Evolutionary conservation across 2,113 vertebrate genomes (phyloP), one percentile per base, ranked within the genome.

Genomic region (Neolamprologus longior): DNA sequence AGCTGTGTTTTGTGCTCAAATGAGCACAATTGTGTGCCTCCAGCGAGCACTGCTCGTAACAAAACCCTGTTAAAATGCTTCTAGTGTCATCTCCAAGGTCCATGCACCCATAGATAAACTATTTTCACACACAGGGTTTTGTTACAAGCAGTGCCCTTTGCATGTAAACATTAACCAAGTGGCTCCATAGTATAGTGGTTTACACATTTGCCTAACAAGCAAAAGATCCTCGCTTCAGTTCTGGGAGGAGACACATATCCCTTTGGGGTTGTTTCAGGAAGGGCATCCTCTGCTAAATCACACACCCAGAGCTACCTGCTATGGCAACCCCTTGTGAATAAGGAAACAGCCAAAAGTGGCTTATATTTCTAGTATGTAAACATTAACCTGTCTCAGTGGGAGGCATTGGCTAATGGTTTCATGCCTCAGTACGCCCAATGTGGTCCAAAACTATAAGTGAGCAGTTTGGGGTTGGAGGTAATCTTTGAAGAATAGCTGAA

Each of bases 341-440:
- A 73, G 68, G 13, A 73, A 73, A 26, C 37, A 73, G 21, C 4
- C 68, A 47, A 73, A 73, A 73, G 13, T 47, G 40, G 40, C 21
- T 47, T 73, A 73, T 28, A 76, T 76, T 76, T 76, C 40, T 1
- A 76, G 85, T 52, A 85, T 88, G 80, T 91, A 83, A 90, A 90
- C 89, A 91, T 90, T 85, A 91, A 89, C 80, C 82, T 17, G 83
- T 33, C 90, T 80, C 91, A 61, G 90, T 28, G 82, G 90, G 90
- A 53, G 90, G 85, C 76, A 79, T 73, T 28, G 45, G 1, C 0
- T 80, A 78, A 84, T 1, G 28, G 76, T 88, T 86, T 90, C 31
- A 80, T 54, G 88, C 88, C 76, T 86, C 66, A 57, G 21, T 79
- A 9, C 28, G 13, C 81, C 50, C 35, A 9, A 78, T 78, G 24